These are phyloP conservation scores for Lycaon pictus DNA, from an alignment of 2,113 vertebrate species.

Conservation along the genomic window DNA sequence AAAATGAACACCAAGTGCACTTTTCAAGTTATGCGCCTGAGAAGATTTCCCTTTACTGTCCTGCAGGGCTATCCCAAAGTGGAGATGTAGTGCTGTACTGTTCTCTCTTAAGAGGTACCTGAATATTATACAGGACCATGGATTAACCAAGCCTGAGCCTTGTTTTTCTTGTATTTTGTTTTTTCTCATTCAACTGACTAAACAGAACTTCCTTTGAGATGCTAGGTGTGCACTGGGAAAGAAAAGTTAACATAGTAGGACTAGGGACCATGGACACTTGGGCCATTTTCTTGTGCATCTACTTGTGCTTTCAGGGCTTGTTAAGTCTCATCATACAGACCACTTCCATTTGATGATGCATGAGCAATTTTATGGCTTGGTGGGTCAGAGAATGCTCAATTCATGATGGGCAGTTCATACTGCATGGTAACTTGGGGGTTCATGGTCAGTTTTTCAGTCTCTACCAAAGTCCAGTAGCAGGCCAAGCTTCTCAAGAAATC, in stretches of 20 bases:
- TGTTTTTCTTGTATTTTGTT: background rate
- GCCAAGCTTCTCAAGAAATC: background rate
- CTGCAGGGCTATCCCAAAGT: background rate
- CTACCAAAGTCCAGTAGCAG: background rate
- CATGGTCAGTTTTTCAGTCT: background rate
- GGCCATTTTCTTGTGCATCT: background rate
- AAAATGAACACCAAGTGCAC: background rate
- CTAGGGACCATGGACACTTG: background rate
- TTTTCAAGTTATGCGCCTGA: background rate
- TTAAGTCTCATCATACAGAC: background rate
- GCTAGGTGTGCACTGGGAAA: background rate
- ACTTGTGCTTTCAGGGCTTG: background rate
- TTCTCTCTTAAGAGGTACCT: background rate
- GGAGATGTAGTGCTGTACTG: fast-evolving
- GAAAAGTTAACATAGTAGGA: background rate
- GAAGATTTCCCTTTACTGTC: background rate
- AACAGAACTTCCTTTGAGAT: background rate
- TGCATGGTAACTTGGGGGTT: background rate
- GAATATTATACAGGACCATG: background rate
- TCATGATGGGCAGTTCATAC: background rate
- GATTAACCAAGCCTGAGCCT: background rate
- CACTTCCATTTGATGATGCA: background rate
- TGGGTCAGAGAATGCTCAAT: background rate
- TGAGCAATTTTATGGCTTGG: background rate
- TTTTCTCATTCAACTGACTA: background rate